phyloP scores from a whole-genome alignment of 2,113 vertebrate genomes.

The Rhinolophus ferrumequinum region DNA sequence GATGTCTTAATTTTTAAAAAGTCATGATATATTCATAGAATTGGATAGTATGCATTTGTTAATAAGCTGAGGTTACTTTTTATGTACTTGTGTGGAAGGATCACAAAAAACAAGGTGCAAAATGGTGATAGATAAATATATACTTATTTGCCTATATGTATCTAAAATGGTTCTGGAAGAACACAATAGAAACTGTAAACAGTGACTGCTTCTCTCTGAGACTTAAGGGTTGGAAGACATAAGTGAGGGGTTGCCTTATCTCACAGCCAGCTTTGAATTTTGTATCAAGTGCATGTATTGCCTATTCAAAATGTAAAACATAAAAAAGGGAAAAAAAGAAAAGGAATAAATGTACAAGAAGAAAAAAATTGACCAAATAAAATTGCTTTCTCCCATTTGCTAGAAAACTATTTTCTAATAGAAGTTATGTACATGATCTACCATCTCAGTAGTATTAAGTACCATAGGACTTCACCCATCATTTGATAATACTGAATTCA shows the following conservation, averaged over 20 bases:
- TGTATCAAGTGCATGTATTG: not conserved
- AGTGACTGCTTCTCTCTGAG: not conserved
- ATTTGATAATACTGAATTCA: not conserved
- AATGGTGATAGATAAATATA: not conserved
- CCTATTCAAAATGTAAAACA: constrained; percentile 35
- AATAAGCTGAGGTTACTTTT: constrained; percentile 43
- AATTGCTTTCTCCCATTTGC: constrained; percentile 2
- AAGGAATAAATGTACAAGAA: not conserved
- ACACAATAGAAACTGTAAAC: not conserved
- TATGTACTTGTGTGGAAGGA: not conserved
- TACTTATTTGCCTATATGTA: not conserved
- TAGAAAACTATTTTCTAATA: constrained; percentile 17
- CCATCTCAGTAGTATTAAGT: not conserved
- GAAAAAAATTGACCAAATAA: not conserved
- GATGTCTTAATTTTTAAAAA: not conserved
- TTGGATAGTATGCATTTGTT: not conserved
- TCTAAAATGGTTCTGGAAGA: not conserved
- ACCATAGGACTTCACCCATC: not conserved
- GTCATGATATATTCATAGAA: not conserved
- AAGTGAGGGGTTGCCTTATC: not conserved
- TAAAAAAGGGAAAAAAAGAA: not conserved
- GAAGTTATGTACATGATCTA: not conserved
- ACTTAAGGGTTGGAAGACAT: not conserved
- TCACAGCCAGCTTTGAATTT: not conserved
- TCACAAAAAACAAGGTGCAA: not conserved